Evolutionary conservation across 2,888 invertebrate genomes (phyloP).

Genomic region (Drosophila kanekoi): DNA sequence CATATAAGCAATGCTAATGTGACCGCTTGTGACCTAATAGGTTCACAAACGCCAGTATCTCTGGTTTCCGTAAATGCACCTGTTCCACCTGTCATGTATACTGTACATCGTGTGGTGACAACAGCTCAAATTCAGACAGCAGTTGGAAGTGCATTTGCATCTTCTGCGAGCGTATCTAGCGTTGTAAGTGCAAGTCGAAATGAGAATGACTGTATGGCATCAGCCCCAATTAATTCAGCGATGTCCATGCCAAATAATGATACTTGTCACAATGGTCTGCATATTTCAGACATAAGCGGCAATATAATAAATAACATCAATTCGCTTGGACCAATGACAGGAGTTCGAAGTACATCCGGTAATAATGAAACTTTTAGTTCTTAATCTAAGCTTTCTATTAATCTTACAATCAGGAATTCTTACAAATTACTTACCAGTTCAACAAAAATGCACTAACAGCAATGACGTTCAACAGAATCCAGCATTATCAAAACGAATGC

Average conservation of each 20-base stretch:
- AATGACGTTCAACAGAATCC: constrained; percentile 76
- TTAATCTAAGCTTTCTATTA: constrained; percentile 2
- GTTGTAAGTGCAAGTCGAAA: constrained; percentile 83
- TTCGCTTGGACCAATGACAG: constrained; percentile 59
- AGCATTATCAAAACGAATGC: constrained; percentile 75
- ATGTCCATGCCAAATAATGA: constrained; percentile 65
- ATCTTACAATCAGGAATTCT: constrained; percentile 54
- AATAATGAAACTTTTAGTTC: background rate
- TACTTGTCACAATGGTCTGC: constrained; percentile 54
- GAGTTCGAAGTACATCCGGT: constrained; percentile 82
- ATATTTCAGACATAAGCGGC: constrained; percentile 47
- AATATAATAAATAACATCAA: constrained; percentile 57
- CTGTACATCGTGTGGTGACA: constrained; percentile 85
- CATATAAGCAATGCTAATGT: constrained; percentile 65
- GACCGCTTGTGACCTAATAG: constrained; percentile 54
- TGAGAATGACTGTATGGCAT: constrained; percentile 73
- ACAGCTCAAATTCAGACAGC: constrained; percentile 85
- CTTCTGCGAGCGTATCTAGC: constrained; percentile 85
- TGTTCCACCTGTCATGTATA: constrained; percentile 84
- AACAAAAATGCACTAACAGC: constrained; percentile 67
- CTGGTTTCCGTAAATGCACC: constrained; percentile 69
- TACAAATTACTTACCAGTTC: constrained; percentile 81
- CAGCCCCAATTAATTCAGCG: constrained; percentile 67
- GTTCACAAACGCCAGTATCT: constrained; percentile 59
- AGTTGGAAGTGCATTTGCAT: constrained; percentile 83